Percentiles rank a stretch among this genome's conserved stretches.
phyloP scores from a whole-genome alignment of 2,797 vertebrate species.

The Fistularia tabacaria region DNA sequence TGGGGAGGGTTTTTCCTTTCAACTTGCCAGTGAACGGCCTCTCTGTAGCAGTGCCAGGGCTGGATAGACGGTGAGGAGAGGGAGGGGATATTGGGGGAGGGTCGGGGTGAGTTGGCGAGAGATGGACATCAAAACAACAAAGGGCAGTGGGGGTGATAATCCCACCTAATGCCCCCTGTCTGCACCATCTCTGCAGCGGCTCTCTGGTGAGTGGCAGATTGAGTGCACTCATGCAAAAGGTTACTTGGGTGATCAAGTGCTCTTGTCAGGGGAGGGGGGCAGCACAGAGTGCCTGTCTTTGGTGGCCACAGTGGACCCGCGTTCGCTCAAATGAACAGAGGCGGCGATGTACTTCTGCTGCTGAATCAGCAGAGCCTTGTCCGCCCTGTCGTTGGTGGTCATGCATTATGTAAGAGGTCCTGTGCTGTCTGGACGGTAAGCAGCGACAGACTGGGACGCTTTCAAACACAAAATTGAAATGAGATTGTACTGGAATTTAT shows the following conservation, averaged over 20 bases:
- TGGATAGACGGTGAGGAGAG: slow-evolving; percentile 1
- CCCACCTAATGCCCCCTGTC: slow-evolving; percentile 67
- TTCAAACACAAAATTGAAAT: slow-evolving; percentile 19
- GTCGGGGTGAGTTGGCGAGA: slow-evolving; percentile 25
- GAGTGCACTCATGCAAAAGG: slow-evolving; percentile 67
- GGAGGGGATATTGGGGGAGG: neutral
- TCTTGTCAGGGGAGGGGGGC: slow-evolving; percentile 36
- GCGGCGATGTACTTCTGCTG: slow-evolving; percentile 14
- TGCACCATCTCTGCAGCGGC: slow-evolving; percentile 55
- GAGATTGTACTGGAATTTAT: neutral
- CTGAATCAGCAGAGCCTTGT: slow-evolving; percentile 57
- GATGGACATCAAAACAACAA: slow-evolving; percentile 55
- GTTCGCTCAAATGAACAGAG: slow-evolving; percentile 23
- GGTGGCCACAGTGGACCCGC: slow-evolving; percentile 6
- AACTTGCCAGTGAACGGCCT: slow-evolving; percentile 24
- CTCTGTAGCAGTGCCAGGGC: slow-evolving; percentile 51
- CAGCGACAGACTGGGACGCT: slow-evolving; percentile 10
- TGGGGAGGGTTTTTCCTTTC: slow-evolving; percentile 16
- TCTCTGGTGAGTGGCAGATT: slow-evolving; percentile 59
- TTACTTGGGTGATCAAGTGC: slow-evolving; percentile 59
- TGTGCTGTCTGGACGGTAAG: slow-evolving; percentile 30
- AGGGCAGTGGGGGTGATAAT: slow-evolving; percentile 64
- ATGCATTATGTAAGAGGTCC: slow-evolving; percentile 56
- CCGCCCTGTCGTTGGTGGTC: slow-evolving; percentile 23
- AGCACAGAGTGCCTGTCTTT: slow-evolving; percentile 29